Evolutionary conservation across 2,888 invertebrate genomes (phyloP), one percentile per base, ranked within the genome.

Genomic region (Galerucella calmariensis): DNA sequence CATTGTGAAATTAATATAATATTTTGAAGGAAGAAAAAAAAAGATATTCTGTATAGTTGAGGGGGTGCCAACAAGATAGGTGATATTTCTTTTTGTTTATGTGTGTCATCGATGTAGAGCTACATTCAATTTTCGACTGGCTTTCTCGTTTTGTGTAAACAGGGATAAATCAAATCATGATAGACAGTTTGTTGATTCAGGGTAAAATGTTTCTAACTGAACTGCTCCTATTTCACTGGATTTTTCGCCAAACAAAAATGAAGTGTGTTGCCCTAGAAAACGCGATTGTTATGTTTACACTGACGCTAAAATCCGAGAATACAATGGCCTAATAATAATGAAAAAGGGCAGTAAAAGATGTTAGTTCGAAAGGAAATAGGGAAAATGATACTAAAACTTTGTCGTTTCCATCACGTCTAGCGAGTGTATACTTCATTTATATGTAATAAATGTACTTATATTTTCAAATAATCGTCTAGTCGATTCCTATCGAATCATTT

Each of bases 151-250:
- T 73, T 74, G 73, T 74, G 78, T 77, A 78, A 77, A 78, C 78
- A 77, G 51, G 77, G 78, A 78, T 78, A 78, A 78, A 78, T 78
- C 78, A 78, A 78, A 74, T 74, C 76, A 66, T 78, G 78, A 78
- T 78, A 71, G 78, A 78, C 78, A 76, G 72, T 77, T 77, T 78
- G 78, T 77, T 78, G 78, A 77, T 77, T 78, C 78, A 65, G 75
- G 75, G 66, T 75, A 69, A 72, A 74, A 70, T 63, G 70, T 73
- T 73, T 72, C 61, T 58, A 68, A 70, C 67, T 72, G 53, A 69
- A 69, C 66, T 58, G 65, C 56, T 70, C 61, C 70, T 71, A 63
- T 56, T 68, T 58, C 62, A 63, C 44, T 67, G 27, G 44, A 63
- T 67, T 67, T 20, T 20, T 68, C 68, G 12, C 27, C 62, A 46